Evolutionary conservation across 2,113 vertebrate species (phyloP).

Genomic region (Balaenoptera acutorostrata): DNA sequence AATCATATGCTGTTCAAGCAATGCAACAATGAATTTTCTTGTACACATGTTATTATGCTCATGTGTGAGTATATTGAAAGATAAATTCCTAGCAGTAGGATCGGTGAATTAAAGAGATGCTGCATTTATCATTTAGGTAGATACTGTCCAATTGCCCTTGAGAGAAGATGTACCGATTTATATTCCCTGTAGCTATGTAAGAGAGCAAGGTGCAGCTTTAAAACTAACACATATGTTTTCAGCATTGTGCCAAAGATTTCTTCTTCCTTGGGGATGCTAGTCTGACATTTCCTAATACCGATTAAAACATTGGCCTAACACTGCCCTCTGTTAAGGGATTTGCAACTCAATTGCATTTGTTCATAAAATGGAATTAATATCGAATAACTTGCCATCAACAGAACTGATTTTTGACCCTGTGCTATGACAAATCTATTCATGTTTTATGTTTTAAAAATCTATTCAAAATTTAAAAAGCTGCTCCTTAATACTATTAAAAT

Average conservation of each 20-base stretch:
- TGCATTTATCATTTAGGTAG: background rate
- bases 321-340: slow-evolving; percentile 1
- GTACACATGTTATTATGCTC: background rate
- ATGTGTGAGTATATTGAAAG: background rate
- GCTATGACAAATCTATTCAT: slow-evolving; percentile 27
- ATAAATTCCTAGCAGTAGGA: background rate
- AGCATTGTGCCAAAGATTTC: background rate
- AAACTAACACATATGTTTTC: background rate
- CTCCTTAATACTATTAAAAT: background rate
- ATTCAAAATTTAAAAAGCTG: background rate
- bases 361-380: slow-evolving; percentile 58
- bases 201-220: background rate
- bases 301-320: slow-evolving; percentile 12
- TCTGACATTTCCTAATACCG: slow-evolving; percentile 37
- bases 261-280: slow-evolving; percentile 36
- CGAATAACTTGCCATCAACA: background rate
- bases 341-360: slow-evolving; percentile 56
- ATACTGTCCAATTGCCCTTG: background rate
- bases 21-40: background rate
- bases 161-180: background rate
- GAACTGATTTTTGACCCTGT: slow-evolving; percentile 37
- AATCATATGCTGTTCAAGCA: background rate
- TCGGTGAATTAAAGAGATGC: background rate
- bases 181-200: background rate
- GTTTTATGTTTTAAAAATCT: slow-evolving; percentile 15